Evolutionary conservation across 2,888 invertebrate species (phyloP).

Genomic region (Tachina fera): DNA sequence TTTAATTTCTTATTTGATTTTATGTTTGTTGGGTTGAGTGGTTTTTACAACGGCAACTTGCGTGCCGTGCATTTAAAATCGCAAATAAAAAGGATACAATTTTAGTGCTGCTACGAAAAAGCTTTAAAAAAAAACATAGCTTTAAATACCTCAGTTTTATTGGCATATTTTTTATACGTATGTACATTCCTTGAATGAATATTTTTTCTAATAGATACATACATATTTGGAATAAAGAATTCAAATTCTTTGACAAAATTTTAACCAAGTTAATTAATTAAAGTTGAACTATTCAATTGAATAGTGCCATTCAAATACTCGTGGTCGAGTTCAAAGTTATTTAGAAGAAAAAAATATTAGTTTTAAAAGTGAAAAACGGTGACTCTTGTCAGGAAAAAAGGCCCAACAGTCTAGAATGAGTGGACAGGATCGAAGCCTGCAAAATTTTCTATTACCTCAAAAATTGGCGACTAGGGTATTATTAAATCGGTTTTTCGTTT

Average conservation of each 20-base stretch:
- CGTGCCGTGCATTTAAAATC: conserved; percentile 57
- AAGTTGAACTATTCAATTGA: no score
- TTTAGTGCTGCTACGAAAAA: conserved; percentile 36
- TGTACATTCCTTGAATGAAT: background rate
- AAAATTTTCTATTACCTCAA: no score
- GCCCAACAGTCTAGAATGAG: no score
- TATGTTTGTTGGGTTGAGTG: background rate
- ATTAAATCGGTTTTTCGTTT: no score
- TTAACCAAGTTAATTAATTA: background rate
- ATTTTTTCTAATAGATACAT: background rate
- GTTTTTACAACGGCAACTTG: conserved; percentile 17
- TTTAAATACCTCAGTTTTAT: conserved; percentile 44
- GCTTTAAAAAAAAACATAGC: background rate
- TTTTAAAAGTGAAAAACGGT: no score
- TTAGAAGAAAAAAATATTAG: no score
- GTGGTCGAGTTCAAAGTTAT: no score
- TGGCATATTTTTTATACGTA: conserved; percentile 15
- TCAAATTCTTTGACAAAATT: background rate
- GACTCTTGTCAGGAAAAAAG: no score
- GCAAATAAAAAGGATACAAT: conserved; percentile 50
- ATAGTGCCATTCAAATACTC: no score
- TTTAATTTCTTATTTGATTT: background rate
- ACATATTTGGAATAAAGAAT: conserved; percentile 20
- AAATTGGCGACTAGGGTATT: no score
- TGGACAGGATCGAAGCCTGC: no score